phyloP scores from a whole-genome alignment of 2,113 vertebrate genomes.

The Emydocephalus ijimae region DNA sequence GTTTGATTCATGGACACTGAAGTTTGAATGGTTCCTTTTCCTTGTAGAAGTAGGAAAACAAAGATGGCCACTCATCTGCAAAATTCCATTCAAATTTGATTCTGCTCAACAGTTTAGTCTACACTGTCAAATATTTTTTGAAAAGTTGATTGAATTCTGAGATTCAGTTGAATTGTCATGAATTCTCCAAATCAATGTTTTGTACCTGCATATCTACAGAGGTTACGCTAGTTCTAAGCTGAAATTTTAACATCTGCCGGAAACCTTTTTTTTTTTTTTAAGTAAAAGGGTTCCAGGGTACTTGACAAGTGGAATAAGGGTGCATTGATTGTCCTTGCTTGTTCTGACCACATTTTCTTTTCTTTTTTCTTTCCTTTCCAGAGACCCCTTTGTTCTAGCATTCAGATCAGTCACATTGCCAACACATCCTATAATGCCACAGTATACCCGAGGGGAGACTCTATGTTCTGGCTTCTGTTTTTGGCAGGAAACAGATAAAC shows the following conservation, averaged over 20 bases:
- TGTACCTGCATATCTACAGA: not conserved
- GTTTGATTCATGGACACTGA: not conserved
- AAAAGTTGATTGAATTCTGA: not conserved
- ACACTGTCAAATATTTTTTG: not conserved
- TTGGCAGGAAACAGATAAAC: conserved; percentile 74
- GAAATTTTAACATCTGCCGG: not conserved
- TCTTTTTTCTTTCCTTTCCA: conserved; percentile 47
- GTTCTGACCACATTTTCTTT: not conserved
- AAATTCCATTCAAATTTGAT: not conserved
- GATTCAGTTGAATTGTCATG: not conserved
- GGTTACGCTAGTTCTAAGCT: not conserved
- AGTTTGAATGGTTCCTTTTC: not conserved
- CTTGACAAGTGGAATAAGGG: not conserved
- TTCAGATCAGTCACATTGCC: conserved; percentile 88
- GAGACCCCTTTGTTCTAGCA: conserved; percentile 91
- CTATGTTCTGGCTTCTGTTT: conserved; percentile 92
- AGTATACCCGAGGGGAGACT: conserved; percentile 82
- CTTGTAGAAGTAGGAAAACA: not conserved
- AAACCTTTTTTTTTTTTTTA: not conserved
- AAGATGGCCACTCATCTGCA: not conserved
- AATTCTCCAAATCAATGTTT: not conserved
- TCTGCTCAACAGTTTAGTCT: not conserved
- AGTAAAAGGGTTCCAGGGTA: not conserved
- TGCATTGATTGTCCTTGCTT: not conserved
- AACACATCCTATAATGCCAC: conserved; percentile 66